Evolutionary conservation across 2,797 vertebrate genomes (phyloP).

Genomic region (Cuniculus paca): DNA sequence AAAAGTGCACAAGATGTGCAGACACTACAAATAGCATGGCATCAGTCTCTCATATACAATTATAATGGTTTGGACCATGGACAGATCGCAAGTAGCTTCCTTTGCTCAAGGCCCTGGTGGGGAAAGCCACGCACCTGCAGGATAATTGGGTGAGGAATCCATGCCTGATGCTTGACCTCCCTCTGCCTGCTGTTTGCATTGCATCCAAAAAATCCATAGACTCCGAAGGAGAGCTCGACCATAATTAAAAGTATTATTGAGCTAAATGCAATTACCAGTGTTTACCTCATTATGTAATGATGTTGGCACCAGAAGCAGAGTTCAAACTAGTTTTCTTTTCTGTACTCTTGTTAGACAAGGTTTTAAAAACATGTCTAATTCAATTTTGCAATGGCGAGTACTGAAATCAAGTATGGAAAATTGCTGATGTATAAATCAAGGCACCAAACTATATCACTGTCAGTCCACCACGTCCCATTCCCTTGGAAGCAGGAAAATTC

Average conservation of each 20-base stretch:
- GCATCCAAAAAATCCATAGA: constrained; percentile 83
- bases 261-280: constrained; percentile 83
- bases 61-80: background rate
- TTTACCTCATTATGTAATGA: constrained; percentile 81
- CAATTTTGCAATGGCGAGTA: constrained; percentile 44
- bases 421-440: background rate
- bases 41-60: background rate
- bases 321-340: constrained; percentile 73
- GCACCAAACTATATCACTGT: rapidly evolving
- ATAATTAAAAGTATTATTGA: constrained; percentile 88
- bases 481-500: background rate
- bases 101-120: constrained; percentile 23
- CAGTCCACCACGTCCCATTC: rapidly evolving
- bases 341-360: constrained; percentile 59
- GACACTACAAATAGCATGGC: background rate
- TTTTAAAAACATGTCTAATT: constrained; percentile 64
- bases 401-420: constrained; percentile 31
- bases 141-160: constrained; percentile 85
- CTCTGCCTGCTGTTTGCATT: constrained; percentile 81
- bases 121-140: constrained; percentile 73
- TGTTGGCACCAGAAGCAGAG: constrained; percentile 60
- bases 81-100: constrained; percentile 42
- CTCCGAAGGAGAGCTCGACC: constrained; percentile 80
- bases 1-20: background rate
- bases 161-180: constrained; percentile 62